These are phyloP conservation scores for Etheostoma perlongum DNA, from an alignment of 2,797 vertebrate species.

Conservation along the genomic window DNA sequence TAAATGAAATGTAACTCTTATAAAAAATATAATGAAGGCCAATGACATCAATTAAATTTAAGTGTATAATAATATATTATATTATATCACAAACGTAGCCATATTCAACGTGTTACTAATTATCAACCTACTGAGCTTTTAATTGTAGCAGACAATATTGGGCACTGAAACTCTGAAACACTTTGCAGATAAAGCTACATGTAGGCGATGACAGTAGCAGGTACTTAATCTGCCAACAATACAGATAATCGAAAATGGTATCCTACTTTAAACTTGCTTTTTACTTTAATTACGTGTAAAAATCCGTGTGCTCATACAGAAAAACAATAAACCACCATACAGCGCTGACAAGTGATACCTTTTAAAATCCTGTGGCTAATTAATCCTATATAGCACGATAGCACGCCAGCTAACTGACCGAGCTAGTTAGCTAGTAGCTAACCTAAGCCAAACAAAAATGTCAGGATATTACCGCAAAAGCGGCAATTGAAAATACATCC, in stretches of 20 bases:
- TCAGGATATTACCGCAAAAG: constrained; percentile 26
- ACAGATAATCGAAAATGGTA: constrained; percentile 2
- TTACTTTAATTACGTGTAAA: background rate
- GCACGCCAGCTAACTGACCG: constrained; percentile 41
- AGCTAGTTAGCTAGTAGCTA: constrained; percentile 52
- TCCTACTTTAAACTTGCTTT: background rate
- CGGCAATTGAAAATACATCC: background rate
- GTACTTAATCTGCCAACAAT: constrained; percentile 63
- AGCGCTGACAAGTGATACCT: background rate
- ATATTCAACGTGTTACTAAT: background rate
- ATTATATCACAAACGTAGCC: background rate
- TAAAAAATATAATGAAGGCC: constrained; percentile 11
- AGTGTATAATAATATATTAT: no score
- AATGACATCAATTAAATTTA: background rate
- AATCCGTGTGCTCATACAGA: fast-evolving
- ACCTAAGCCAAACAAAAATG: constrained; percentile 66
- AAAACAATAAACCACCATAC: background rate
- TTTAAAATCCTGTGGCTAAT: background rate
- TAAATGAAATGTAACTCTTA: background rate
- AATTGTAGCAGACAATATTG: background rate
- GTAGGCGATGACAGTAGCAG: constrained; percentile 52
- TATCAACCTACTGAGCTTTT: background rate
- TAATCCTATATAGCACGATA: constrained; percentile 37
- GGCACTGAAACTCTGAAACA: constrained; percentile 1
- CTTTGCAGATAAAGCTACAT: background rate